These are phyloP conservation scores for Hemiprocne comata DNA, from an alignment of 2,113 vertebrate species.

Conservation along the genomic window DNA sequence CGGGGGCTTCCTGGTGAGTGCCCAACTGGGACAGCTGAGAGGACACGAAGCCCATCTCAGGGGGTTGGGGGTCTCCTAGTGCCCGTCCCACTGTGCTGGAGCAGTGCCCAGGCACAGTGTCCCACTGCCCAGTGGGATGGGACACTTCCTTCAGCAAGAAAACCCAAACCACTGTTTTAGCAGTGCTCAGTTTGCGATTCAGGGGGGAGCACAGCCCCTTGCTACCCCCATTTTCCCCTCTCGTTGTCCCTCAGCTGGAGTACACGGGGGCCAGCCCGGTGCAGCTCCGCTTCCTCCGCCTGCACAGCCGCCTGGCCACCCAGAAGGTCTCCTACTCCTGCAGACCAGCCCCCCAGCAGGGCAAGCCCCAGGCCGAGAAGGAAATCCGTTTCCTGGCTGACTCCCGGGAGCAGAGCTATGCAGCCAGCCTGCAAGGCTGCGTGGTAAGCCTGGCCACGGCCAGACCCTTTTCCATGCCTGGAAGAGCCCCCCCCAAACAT, in stretches of 20 bases:
- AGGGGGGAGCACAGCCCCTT: background rate
- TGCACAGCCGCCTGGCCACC: conserved; percentile 79
- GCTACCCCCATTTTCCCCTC: rapidly evolving
- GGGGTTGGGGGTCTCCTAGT: background rate
- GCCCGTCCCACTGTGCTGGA: background rate
- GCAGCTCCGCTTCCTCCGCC: conserved; percentile 87
- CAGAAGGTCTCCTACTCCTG: conserved; percentile 86
- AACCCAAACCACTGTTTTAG: background rate
- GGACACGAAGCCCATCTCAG: background rate
- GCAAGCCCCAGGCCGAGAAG: conserved; percentile 41
- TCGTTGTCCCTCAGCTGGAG: conserved; percentile 72
- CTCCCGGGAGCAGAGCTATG: conserved; percentile 79
- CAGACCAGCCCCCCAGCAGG: conserved; percentile 28
- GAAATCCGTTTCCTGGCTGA: conserved; percentile 84
- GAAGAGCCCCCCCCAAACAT: rapidly evolving
- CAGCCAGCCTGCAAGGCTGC: conserved; percentile 79
- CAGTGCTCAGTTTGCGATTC: rapidly evolving
- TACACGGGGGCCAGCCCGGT: conserved; percentile 81
- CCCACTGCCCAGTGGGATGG: background rate
- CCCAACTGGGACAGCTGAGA: rapidly evolving
- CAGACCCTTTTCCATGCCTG: background rate
- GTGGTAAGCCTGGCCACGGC: conserved; percentile 62
- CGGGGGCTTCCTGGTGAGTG: conserved; percentile 81
- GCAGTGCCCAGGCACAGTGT: too few relatives aligned
- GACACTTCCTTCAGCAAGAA: background rate